A percentile compares a stretch with the other conserved stretches of the same genome.
These are phyloP conservation scores for Spea multiplicata DNA, from an alignment of 2,113 vertebrate genomes.

Conservation along the genomic window DNA sequence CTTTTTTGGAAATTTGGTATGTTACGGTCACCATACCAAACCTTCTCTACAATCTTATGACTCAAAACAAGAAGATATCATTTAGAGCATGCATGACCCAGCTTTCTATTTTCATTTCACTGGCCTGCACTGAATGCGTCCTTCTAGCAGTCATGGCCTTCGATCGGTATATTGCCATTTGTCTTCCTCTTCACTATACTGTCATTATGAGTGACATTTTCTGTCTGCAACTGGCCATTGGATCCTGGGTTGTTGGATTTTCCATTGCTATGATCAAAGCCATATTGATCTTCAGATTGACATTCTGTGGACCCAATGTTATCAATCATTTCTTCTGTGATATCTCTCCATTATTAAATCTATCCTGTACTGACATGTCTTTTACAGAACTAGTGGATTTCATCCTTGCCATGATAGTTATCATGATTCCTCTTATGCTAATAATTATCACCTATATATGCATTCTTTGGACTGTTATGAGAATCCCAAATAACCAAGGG, in stretches of 20 bases:
- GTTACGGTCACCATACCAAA: slow-evolving; percentile 61
- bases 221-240: slow-evolving; percentile 53
- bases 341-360: slow-evolving; percentile 60
- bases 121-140: slow-evolving; percentile 62
- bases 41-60: slow-evolving; percentile 56
- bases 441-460: slow-evolving; percentile 55
- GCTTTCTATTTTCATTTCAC: slow-evolving; percentile 61
- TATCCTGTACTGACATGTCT: slow-evolving; percentile 63
- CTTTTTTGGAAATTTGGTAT: slow-evolving; percentile 64
- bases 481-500: slow-evolving; percentile 52
- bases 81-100: slow-evolving; percentile 59
- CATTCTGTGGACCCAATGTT: slow-evolving; percentile 60
- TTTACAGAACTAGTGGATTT: slow-evolving; percentile 61
- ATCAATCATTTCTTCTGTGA: slow-evolving; percentile 67
- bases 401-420: slow-evolving; percentile 53
- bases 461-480: slow-evolving; percentile 55
- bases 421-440: slow-evolving; percentile 53
- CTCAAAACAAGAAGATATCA: slow-evolving; percentile 53
- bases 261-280: slow-evolving; percentile 59
- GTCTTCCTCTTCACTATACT: slow-evolving; percentile 55
- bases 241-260: slow-evolving; percentile 55
- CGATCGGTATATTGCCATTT: slow-evolving; percentile 59
- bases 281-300: slow-evolving; percentile 57
- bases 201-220: slow-evolving; percentile 54
- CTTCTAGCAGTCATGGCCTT: slow-evolving; percentile 62